These are phyloP conservation scores for Drosophila peninsularis DNA, from an alignment of 2,888 invertebrate genomes.

Conservation along the genomic window DNA sequence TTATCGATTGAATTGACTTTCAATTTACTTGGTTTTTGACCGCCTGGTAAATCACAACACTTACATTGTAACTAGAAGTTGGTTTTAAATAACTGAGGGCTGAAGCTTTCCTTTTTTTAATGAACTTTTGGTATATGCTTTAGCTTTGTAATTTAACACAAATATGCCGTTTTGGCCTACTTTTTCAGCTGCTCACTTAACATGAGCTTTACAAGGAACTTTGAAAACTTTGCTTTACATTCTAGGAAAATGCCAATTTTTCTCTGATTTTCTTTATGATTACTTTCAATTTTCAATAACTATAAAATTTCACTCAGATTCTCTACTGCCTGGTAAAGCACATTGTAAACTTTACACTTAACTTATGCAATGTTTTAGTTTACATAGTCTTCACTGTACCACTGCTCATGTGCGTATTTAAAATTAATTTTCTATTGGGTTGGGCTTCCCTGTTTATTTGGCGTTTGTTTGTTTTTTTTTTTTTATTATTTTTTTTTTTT, in stretches of 20 bases:
- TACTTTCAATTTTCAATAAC: neutral
- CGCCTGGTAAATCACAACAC: no score
- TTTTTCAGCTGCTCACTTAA: no score
- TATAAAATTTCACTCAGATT: neutral
- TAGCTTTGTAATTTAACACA: no score
- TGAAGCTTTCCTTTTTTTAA: no score
- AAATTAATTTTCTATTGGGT: conserved; percentile 6
- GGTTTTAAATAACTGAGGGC: no score
- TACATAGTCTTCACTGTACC: conserved; percentile 9
- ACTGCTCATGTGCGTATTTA: conserved; percentile 10
- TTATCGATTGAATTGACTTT: neutral
- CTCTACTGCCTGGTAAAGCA: neutral
- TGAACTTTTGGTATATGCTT: no score
- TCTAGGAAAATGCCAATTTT: neutral
- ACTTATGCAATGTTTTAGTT: no score
- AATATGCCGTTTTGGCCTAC: no score
- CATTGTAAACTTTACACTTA: neutral
- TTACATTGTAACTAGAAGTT: no score
- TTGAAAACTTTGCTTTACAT: no score
- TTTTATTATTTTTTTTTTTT: neutral
- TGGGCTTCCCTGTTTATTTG: conserved; percentile 8
- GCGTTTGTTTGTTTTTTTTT: neutral
- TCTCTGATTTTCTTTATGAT: neutral
- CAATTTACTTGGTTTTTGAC: no score
- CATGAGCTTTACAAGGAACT: neutral